phyloP scores from a whole-genome alignment of 2,113 vertebrate genomes.

The Eptesicus fuscus region DNA sequence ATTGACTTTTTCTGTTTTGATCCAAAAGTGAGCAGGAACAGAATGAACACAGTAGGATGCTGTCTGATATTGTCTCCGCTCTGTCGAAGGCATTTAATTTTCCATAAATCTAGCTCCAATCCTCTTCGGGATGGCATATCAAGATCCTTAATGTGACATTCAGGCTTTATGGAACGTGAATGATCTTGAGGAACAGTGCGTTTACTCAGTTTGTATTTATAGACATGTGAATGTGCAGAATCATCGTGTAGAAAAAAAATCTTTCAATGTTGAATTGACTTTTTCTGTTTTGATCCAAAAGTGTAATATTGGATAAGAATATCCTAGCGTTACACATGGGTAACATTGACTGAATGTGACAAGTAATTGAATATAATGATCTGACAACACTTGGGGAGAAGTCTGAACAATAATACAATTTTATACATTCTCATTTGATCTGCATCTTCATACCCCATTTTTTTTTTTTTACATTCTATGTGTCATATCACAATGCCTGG shows the following conservation, averaged over 20 bases:
- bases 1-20: not conserved
- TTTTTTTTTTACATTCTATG: not conserved
- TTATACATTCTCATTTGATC: not conserved
- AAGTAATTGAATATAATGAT: not conserved
- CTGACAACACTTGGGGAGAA: not conserved
- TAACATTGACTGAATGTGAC: not conserved
- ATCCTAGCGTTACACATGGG: not conserved
- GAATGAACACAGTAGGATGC: conserved; percentile 3
- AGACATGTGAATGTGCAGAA: not conserved
- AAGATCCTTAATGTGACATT: not conserved
- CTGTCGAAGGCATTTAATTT: conserved; percentile 46
- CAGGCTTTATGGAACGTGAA: not conserved
- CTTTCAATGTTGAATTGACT: not conserved
- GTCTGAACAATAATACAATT: not conserved
- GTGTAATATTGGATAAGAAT: conserved; percentile 22
- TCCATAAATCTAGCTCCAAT: not conserved
- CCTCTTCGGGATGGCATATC: conserved; percentile 2
- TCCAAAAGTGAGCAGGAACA: not conserved
- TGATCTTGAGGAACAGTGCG: not conserved
- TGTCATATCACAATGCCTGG: not conserved
- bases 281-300: conserved; percentile 28
- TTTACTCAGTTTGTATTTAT: conserved; percentile 23
- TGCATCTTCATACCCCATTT: not conserved
- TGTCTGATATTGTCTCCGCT: not conserved
- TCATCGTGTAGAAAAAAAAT: not conserved